A percentile compares a stretch with the other conserved stretches of the same genome.
These are phyloP conservation scores for Trichacis sp. DNA, from an alignment of 2,888 invertebrate genomes.

Conservation along the genomic window DNA sequence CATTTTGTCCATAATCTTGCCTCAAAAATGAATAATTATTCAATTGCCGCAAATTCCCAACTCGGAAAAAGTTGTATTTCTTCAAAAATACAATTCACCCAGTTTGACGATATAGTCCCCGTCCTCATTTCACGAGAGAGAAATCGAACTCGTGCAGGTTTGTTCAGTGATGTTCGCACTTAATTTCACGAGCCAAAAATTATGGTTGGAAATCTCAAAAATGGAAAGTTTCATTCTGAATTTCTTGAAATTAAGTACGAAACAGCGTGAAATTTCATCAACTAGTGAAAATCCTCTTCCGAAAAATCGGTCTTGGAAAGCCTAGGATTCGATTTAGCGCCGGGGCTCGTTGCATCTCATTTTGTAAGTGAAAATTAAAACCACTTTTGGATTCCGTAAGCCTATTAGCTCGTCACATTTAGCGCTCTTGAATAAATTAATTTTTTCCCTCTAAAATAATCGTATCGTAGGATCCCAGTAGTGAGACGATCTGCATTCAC, in stretches of 20 bases:
- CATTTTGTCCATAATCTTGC: no score
- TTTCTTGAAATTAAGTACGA: neutral
- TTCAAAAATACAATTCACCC: no score
- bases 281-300: neutral
- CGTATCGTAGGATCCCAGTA: slow-evolving; percentile 15
- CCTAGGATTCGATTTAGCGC: slow-evolving; percentile 16
- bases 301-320: slow-evolving; percentile 5
- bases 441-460: slow-evolving; percentile 18
- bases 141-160: neutral
- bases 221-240: neutral
- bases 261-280: neutral
- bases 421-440: slow-evolving; percentile 15
- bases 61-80: no score
- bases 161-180: neutral
- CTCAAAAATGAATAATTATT: no score
- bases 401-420: slow-evolving; percentile 18
- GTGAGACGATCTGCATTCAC: slow-evolving; percentile 24
- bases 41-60: no score
- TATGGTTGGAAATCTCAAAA: neutral
- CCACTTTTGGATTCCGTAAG: slow-evolving; percentile 28
- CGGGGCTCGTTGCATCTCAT: slow-evolving; percentile 20
- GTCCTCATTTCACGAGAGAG: neutral
- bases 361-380: slow-evolving; percentile 22
- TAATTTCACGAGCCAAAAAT: neutral
- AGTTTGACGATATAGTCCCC: slow-evolving; percentile 21